Percentiles rank a stretch among this genome's conserved stretches.
phyloP scores from a whole-genome alignment of 1,140 invertebrate genomes.

The Antheraea pernyi region DNA sequence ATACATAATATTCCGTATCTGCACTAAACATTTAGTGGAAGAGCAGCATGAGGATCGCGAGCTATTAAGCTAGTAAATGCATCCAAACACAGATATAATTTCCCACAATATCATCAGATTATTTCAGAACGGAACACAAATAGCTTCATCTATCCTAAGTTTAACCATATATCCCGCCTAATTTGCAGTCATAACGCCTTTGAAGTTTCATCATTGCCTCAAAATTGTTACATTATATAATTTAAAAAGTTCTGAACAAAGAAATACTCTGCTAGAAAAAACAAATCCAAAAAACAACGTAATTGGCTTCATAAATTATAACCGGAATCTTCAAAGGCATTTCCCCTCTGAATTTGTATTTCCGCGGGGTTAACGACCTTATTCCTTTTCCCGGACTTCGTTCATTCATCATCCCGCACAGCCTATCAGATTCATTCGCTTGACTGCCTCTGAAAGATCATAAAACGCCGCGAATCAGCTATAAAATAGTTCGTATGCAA shows the following conservation, averaged over 20 bases:
- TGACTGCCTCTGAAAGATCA: neutral
- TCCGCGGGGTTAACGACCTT: neutral
- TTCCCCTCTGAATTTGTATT: neutral
- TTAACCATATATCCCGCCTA: too few relatives aligned
- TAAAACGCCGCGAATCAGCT: neutral
- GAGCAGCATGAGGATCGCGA: too few relatives aligned
- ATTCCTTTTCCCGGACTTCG: neutral
- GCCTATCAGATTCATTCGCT: neutral
- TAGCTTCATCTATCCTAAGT: too few relatives aligned
- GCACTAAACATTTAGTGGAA: too few relatives aligned
- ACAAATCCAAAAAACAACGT: neutral
- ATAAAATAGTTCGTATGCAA: neutral
- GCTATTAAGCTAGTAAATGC: too few relatives aligned
- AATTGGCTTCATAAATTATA: neutral
- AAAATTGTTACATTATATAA: too few relatives aligned
- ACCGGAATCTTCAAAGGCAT: neutral
- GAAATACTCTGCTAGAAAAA: neutral
- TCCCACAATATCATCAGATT: too few relatives aligned
- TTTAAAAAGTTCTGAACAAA: neutral
- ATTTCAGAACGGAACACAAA: too few relatives aligned
- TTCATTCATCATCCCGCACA: neutral
- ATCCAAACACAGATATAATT: too few relatives aligned
- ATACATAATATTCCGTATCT: too few relatives aligned
- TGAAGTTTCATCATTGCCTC: too few relatives aligned
- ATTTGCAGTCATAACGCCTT: too few relatives aligned